Percentiles rank a stretch among this genome's conserved stretches.
These are phyloP conservation scores for Neria commutata DNA, from an alignment of 2,888 invertebrate genomes.

Conservation along the genomic window DNA sequence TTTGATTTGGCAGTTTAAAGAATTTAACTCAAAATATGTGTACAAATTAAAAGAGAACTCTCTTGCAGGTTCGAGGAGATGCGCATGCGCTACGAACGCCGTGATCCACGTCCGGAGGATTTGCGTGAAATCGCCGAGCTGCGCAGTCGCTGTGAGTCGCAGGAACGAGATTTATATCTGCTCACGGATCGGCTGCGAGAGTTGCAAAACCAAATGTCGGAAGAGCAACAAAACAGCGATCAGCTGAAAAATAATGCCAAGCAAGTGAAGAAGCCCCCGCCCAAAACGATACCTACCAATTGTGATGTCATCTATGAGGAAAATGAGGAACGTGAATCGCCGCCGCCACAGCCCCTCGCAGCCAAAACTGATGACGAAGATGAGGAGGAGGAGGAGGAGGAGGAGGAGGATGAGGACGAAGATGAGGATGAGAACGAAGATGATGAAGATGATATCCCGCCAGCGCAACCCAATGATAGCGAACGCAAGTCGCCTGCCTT, in stretches of 20 bases:
- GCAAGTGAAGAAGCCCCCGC: constrained; percentile 54
- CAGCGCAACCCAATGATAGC: constrained; percentile 15
- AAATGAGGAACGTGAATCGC: constrained; percentile 56
- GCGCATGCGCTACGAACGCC: constrained; percentile 65
- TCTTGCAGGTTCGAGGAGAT: constrained; percentile 68
- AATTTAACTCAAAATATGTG: background rate
- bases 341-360: constrained; percentile 32
- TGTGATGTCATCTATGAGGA: constrained; percentile 63
- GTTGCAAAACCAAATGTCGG: constrained; percentile 64
- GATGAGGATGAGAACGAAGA: constrained; percentile 33
- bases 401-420: constrained; percentile 28
- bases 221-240: constrained; percentile 41
- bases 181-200: constrained; percentile 67
- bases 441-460: constrained; percentile 22
- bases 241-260: constrained; percentile 31
- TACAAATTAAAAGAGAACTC: background rate
- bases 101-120: constrained; percentile 67
- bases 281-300: constrained; percentile 58
- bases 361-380: background rate
- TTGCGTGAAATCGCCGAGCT: constrained; percentile 65
- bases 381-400: constrained; percentile 23
- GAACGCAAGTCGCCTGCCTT: background rate
- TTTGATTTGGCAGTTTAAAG: too few species aligned
- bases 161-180: constrained; percentile 66
- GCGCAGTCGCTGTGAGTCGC: constrained; percentile 65